Conservation (phyloP, 2,888 invertebrate genomes). For the Biston betularia region DNA sequence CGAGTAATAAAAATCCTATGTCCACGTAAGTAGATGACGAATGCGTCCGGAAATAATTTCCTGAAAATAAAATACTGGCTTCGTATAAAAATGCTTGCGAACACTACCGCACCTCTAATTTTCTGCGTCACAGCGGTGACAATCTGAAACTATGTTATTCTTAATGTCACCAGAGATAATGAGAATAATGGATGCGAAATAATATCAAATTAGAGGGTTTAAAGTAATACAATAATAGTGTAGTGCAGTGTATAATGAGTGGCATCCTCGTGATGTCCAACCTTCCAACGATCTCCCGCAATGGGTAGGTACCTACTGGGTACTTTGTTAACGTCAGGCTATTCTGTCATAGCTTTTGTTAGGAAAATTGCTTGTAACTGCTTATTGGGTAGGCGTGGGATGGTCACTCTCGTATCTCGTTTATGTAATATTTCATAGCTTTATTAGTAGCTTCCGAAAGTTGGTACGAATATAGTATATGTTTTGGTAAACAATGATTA, state of each 20-base stretch:
- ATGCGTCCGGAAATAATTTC: constrained; percentile 63
- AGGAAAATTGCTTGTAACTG: constrained; percentile 46
- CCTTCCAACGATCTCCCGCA: constrained; percentile 41
- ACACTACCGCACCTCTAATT: constrained; percentile 76
- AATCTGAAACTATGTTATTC: constrained; percentile 78
- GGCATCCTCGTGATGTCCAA: constrained; percentile 67
- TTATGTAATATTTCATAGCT: no score
- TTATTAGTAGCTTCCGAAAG: no score
- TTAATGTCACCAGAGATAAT: constrained; percentile 80
- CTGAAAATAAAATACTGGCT: constrained; percentile 59
- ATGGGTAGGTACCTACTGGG: neutral
- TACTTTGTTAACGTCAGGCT: constrained; percentile 31
- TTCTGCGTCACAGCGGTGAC: constrained; percentile 72
- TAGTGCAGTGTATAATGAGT: constrained; percentile 66
- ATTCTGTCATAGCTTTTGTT: constrained; percentile 54
- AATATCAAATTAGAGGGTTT: constrained; percentile 82
- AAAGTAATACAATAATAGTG: constrained; percentile 79
- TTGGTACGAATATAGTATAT: no score
- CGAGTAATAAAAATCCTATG: constrained; percentile 36
- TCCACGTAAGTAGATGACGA: constrained; percentile 51
- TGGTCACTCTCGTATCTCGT: constrained; percentile 8
- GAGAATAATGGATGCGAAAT: constrained; percentile 82
- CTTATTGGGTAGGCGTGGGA: constrained; percentile 15
- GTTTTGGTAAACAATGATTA: no score
- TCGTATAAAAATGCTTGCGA: constrained; percentile 52